phyloP scores from a whole-genome alignment of 2,888 invertebrate species.

The Meiosimyza platycephala region DNA sequence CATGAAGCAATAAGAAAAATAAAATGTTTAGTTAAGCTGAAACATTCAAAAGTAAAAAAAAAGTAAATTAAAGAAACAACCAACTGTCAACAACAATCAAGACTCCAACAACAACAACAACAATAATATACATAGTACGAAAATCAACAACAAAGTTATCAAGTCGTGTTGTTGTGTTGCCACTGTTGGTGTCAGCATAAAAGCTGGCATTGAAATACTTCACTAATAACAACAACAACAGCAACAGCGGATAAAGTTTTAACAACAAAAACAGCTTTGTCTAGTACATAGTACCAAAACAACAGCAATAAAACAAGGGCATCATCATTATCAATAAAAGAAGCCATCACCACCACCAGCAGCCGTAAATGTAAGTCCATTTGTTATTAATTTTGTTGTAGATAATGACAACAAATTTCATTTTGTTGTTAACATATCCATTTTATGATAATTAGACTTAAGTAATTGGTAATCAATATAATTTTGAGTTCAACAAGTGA shows the following conservation, averaged over 20 bases:
- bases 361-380: too few relatives aligned
- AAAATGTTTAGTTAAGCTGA: too few relatives aligned
- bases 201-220: constrained; percentile 24
- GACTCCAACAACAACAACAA: constrained; percentile 2
- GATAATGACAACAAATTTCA: too few relatives aligned
- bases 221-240: background rate
- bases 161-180: constrained; percentile 13
- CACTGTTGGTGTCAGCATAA: constrained; percentile 13
- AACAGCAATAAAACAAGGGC: background rate
- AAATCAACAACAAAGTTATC: background rate
- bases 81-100: background rate
- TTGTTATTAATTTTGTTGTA: too few relatives aligned
- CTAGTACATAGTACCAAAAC: background rate
- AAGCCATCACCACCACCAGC: too few relatives aligned
- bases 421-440: too few relatives aligned
- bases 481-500: too few relatives aligned
- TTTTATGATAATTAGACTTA: too few relatives aligned
- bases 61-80: background rate
- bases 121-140: background rate
- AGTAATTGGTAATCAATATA: too few relatives aligned
- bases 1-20: too few relatives aligned
- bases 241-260: background rate
- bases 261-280: constrained; percentile 15
- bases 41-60: background rate
- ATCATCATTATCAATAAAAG: background rate